These are phyloP conservation scores for Ataeniobius toweri DNA, from an alignment of 2,797 vertebrate genomes.

Conservation along the genomic window DNA sequence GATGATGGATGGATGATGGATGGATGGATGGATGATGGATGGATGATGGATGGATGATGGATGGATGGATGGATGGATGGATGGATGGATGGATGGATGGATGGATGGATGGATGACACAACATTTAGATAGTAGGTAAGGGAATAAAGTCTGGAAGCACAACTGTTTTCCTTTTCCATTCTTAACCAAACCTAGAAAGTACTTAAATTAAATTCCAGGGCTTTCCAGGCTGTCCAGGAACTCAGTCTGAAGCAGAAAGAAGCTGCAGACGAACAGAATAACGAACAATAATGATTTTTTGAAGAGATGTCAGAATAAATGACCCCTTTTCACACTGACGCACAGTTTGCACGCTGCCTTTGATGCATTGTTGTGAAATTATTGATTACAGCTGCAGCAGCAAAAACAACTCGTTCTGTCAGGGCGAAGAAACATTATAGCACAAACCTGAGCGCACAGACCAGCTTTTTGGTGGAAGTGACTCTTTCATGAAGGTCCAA, in stretches of 20 bases:
- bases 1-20: too few species aligned
- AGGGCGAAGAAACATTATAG: background rate
- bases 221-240: background rate
- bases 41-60: too few species aligned
- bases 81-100: too few species aligned
- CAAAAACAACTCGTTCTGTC: background rate
- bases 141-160: background rate
- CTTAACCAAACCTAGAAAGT: background rate
- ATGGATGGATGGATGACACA: background rate
- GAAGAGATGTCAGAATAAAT: background rate
- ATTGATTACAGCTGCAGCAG: constrained; percentile 4
- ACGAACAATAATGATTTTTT: background rate
- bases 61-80: too few species aligned
- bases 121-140: background rate
- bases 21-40: background rate
- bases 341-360: background rate
- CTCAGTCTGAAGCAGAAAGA: too few species aligned
- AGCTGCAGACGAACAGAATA: background rate
- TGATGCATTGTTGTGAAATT: constrained; percentile 3
- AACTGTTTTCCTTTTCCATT: background rate
- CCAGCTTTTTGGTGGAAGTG: too few species aligned
- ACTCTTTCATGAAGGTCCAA: too few species aligned
- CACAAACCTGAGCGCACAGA: background rate
- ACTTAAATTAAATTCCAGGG: background rate
- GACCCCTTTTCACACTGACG: background rate